These are phyloP conservation scores for Aldabrachelys gigantea DNA, from an alignment of 2,113 vertebrate species.

Conservation along the genomic window DNA sequence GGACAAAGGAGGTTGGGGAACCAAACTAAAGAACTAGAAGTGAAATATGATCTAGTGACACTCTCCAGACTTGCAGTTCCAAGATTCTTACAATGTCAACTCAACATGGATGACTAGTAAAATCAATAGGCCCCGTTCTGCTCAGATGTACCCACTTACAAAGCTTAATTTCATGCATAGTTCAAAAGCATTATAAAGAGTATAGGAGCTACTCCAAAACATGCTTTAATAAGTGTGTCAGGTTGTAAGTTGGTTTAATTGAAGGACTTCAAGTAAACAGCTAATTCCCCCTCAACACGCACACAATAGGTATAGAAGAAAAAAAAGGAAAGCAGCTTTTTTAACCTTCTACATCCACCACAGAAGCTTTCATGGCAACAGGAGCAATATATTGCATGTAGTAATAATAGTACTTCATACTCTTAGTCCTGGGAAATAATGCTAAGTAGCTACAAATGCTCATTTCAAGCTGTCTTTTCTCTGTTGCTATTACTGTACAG, in stretches of 20 bases:
- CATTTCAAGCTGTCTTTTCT: neutral
- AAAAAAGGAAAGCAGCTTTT: neutral
- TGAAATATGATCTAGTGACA: neutral
- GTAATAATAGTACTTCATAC: neutral
- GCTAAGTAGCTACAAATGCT: neutral
- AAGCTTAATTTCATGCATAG: neutral
- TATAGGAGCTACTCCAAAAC: neutral
- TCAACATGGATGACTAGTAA: too few species aligned
- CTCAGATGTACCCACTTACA: neutral
- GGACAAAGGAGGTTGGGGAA: neutral
- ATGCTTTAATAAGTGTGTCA: neutral
- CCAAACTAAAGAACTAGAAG: neutral
- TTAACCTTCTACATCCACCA: neutral
- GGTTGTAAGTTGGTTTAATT: neutral
- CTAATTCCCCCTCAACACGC: neutral
- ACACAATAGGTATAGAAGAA: neutral
- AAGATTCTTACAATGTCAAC: neutral
- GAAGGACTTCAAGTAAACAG: neutral
- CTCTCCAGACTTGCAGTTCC: neutral
- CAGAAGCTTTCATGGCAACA: neutral
- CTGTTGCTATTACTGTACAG: neutral
- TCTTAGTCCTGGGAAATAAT: neutral
- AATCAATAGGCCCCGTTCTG: too few species aligned
- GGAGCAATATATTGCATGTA: neutral
- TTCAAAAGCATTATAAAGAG: neutral